Evolutionary conservation across 2,888 invertebrate genomes (phyloP).

Genomic region (Diogma glabrata): DNA sequence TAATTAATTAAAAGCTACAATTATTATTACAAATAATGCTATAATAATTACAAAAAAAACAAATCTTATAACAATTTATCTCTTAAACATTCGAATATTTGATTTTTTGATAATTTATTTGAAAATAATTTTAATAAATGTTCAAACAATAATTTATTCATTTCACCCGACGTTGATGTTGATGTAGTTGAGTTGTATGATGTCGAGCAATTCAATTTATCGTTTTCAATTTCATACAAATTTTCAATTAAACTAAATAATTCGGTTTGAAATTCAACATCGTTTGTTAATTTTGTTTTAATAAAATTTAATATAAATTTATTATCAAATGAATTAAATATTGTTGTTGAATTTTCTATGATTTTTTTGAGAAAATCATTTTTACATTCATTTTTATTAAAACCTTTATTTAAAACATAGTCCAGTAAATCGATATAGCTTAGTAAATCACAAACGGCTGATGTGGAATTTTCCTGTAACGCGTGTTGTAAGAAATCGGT

Average conservation of each 20-base stretch:
- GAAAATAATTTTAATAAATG: constrained; percentile 4
- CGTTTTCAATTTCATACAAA: neutral
- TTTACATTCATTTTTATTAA: constrained; percentile 2
- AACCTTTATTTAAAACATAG: constrained; percentile 1
- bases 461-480: constrained; percentile 33
- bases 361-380: neutral
- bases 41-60: too few species aligned
- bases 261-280: neutral
- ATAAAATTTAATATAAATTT: neutral
- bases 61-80: too few species aligned
- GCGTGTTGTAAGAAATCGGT: constrained; percentile 35
- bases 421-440: constrained; percentile 15
- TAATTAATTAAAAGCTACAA: too few species aligned
- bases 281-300: constrained; percentile 5
- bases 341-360: constrained; percentile 2
- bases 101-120: constrained; percentile 3
- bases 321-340: neutral
- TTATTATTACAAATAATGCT: too few species aligned
- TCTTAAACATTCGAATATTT: neutral
- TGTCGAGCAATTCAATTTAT: too few species aligned
- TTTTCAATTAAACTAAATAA: neutral
- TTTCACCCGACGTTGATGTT: too few species aligned
- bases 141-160: neutral
- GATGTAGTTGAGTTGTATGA: too few species aligned
- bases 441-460: constrained; percentile 35